phyloP scores from a whole-genome alignment of 2,888 invertebrate genomes.

The Acronicta leporina region DNA sequence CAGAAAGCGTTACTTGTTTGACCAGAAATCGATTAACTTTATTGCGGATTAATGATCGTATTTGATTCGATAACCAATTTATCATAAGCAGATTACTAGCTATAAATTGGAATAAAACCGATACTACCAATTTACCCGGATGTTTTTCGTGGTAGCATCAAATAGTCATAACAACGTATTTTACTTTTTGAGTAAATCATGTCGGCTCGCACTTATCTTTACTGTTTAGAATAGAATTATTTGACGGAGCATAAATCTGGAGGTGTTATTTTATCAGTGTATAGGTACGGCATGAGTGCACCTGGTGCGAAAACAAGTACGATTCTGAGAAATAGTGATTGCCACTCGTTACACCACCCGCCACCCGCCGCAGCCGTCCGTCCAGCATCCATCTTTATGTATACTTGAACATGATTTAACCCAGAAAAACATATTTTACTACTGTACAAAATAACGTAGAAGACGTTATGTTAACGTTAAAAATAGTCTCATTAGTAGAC shows the following conservation, averaged over 20 bases:
- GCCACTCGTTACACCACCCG: slow-evolving; percentile 64
- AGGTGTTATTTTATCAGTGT: slow-evolving; percentile 59
- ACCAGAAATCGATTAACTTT: slow-evolving; percentile 25
- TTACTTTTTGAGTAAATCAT: slow-evolving; percentile 37
- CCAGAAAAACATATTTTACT: slow-evolving; percentile 16
- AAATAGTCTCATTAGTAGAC: slow-evolving; percentile 2
- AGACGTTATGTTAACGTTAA: slow-evolving; percentile 9
- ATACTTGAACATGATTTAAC: slow-evolving; percentile 25
- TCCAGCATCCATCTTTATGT: slow-evolving; percentile 48
- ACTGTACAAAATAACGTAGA: slow-evolving; percentile 11
- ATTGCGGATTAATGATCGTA: slow-evolving; percentile 22
- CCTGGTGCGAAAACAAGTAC: slow-evolving; percentile 76
- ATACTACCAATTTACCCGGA: slow-evolving; percentile 29
- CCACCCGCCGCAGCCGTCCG: slow-evolving; percentile 37
- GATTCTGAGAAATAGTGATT: slow-evolving; percentile 79
- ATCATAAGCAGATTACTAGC: slow-evolving; percentile 11
- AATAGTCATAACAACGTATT: slow-evolving; percentile 35
- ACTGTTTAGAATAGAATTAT: slow-evolving; percentile 44
- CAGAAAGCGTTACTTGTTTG: not conserved
- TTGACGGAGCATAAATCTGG: slow-evolving; percentile 49
- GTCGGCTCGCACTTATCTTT: slow-evolving; percentile 47
- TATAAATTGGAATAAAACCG: slow-evolving; percentile 13
- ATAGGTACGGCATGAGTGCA: slow-evolving; percentile 70
- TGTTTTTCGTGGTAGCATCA: slow-evolving; percentile 23
- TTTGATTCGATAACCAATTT: slow-evolving; percentile 13